Evolutionary conservation across 2,113 vertebrate species (phyloP).

Genomic region (Plectropomus leopardus): DNA sequence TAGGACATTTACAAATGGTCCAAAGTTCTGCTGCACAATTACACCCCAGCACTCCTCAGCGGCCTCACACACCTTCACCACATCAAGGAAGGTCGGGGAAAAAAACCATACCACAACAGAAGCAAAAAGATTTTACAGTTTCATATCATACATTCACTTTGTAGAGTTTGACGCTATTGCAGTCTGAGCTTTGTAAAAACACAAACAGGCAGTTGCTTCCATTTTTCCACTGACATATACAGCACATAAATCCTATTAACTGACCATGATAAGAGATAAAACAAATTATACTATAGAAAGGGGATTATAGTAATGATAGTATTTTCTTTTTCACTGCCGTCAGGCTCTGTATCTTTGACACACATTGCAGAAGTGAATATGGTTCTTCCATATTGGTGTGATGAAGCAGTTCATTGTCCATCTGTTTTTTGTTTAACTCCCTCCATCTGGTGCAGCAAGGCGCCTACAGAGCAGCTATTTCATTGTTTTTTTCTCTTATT

Average conservation of each 20-base stretch:
- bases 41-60: no score
- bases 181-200: background rate
- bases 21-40: no score
- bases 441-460: constrained; percentile 67
- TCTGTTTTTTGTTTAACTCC: constrained; percentile 68
- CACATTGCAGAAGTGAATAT: constrained; percentile 55
- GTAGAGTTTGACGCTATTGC: background rate
- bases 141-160: no score
- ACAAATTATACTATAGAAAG: background rate
- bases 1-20: no score
- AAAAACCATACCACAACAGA: no score
- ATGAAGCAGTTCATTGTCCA: constrained; percentile 73
- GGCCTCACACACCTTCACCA: no score
- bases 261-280: background rate
- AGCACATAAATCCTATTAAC: background rate
- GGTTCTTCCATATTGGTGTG: constrained; percentile 62
- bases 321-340: constrained; percentile 28
- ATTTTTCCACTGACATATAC: background rate
- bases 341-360: constrained; percentile 32
- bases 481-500: constrained; percentile 36
- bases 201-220: background rate
- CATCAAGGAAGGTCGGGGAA: no score
- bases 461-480: constrained; percentile 42
- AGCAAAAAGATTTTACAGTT: no score
- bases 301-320: constrained; percentile 2